These are phyloP conservation scores for Chelonus insularis DNA, from an alignment of 1,140 invertebrate species.

Conservation along the genomic window DNA sequence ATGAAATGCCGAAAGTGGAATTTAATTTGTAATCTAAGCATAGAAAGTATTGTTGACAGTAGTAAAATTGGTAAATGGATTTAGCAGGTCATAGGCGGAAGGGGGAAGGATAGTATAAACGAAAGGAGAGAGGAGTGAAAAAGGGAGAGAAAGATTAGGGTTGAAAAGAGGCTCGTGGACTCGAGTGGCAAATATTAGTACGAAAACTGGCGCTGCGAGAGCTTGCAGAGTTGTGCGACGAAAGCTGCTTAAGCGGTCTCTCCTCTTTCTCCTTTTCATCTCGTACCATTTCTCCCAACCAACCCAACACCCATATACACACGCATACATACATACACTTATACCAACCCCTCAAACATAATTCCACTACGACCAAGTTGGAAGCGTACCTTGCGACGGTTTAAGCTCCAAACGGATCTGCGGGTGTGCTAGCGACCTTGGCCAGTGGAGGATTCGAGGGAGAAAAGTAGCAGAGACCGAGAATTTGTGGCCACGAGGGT, in stretches of 20 bases:
- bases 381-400: conserved; percentile 38
- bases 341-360: conserved; percentile 34
- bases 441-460: neutral
- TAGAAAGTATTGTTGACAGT: too few species aligned
- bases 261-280: conserved; percentile 16
- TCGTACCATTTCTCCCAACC: too few species aligned
- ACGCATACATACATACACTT: neutral
- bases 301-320: too few species aligned
- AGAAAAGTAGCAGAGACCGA: conserved; percentile 5
- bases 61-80: too few species aligned
- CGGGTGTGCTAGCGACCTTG: neutral
- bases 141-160: neutral
- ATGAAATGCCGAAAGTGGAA: too few species aligned
- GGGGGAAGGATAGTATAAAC: too few species aligned
- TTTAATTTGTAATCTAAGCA: too few species aligned
- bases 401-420: conserved; percentile 45
- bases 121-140: conserved; percentile 10
- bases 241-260: conserved; percentile 57
- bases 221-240: conserved; percentile 49
- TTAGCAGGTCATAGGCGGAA: too few species aligned
- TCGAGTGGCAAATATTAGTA: conserved; percentile 61
- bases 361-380: conserved; percentile 43
- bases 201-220: conserved; percentile 50
- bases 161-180: conserved; percentile 32
- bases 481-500: conserved; percentile 15